Percentiles rank a stretch among this genome's conserved stretches.
phyloP scores from a whole-genome alignment of 2,113 vertebrate genomes.

The Grammomys dolichurus region DNA sequence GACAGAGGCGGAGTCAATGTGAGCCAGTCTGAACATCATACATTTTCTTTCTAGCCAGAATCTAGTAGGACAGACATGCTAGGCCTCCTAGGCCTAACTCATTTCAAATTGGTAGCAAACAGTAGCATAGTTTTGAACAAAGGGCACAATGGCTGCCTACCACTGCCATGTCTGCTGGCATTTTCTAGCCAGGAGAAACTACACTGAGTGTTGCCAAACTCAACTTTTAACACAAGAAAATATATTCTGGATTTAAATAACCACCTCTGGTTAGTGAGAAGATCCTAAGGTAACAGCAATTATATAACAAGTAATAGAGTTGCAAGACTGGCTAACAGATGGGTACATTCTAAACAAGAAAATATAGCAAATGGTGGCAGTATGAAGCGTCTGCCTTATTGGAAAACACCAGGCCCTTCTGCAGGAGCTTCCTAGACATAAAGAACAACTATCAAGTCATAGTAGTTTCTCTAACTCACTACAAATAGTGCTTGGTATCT shows the following conservation, averaged over 20 bases:
- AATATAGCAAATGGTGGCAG: background rate
- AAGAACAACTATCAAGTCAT: slow-evolving; percentile 30
- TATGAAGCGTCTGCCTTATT: background rate
- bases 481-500: background rate
- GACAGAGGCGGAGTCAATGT: background rate
- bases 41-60: background rate
- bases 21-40: background rate
- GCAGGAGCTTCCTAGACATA: background rate
- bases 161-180: background rate
- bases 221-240: background rate
- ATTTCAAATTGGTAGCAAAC: slow-evolving; percentile 33
- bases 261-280: background rate
- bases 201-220: background rate
- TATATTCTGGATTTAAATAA: background rate
- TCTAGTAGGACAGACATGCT: background rate
- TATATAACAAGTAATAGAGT: background rate
- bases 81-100: background rate
- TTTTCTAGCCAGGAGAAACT: slow-evolving; percentile 16
- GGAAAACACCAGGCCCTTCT: slow-evolving; percentile 16
- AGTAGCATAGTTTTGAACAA: background rate
- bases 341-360: background rate
- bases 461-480: background rate
- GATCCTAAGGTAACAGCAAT: background rate
- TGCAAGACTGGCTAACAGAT: background rate
- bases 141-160: background rate